Percentiles rank a stretch among this genome's conserved stretches.
phyloP scores from a whole-genome alignment of 2,797 vertebrate genomes.

The Spinus pinus region DNA sequence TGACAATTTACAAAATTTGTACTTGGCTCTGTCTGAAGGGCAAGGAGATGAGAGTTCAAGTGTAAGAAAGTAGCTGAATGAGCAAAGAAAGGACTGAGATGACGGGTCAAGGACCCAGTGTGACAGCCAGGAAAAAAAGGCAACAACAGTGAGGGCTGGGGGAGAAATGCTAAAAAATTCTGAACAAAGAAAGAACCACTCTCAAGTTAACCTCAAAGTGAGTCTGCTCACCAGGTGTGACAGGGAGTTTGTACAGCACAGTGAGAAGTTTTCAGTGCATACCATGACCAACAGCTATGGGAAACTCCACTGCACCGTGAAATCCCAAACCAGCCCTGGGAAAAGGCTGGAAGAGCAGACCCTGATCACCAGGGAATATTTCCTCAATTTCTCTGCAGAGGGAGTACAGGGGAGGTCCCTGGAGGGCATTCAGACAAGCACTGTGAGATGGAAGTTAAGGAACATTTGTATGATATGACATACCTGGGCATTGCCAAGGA shows the following conservation, averaged over 20 bases:
- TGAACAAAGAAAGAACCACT: not conserved
- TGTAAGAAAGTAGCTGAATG: not conserved
- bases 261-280: not conserved
- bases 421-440: not conserved
- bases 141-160: not conserved
- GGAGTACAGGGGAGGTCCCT: not conserved
- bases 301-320: not conserved
- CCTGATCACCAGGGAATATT: not conserved
- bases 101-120: fast-evolving
- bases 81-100: not conserved
- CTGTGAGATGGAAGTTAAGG: not conserved
- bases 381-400: not conserved
- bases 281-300: not conserved
- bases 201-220: not conserved
- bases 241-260: fast-evolving
- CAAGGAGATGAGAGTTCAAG: not conserved
- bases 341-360: not conserved
- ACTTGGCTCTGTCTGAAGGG: not conserved
- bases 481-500: not conserved
- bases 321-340: not conserved
- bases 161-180: not conserved
- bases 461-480: not conserved
- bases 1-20: not conserved
- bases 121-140: not conserved
- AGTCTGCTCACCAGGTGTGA: not conserved